These are phyloP conservation scores for Leucophenga maculata DNA, from an alignment of 2,888 invertebrate species.

Conservation along the genomic window DNA sequence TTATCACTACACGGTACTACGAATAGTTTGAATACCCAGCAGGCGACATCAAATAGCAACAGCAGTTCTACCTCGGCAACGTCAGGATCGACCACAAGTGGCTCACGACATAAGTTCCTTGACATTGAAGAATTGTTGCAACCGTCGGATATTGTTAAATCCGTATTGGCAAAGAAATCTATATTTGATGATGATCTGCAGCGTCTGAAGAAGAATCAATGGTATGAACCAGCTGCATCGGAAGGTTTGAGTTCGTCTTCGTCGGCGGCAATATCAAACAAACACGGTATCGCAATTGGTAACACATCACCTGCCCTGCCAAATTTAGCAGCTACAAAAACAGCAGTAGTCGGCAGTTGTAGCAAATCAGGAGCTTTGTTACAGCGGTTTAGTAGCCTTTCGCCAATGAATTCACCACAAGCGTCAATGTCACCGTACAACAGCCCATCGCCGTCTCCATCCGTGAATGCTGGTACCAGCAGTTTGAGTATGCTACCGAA, in stretches of 20 bases:
- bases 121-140: constrained; percentile 87
- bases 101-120: constrained; percentile 81
- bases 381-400: constrained; percentile 68
- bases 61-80: constrained; percentile 65
- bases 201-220: constrained; percentile 88
- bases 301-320: constrained; percentile 69
- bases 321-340: constrained; percentile 69
- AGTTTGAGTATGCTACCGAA: constrained; percentile 7
- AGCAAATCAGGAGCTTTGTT: constrained; percentile 55
- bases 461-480: constrained; percentile 50
- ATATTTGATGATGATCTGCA: constrained; percentile 97
- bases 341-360: constrained; percentile 51
- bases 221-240: constrained; percentile 78
- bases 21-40: constrained; percentile 35
- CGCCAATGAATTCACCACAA: constrained; percentile 73
- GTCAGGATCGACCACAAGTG: constrained; percentile 70
- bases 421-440: constrained; percentile 71
- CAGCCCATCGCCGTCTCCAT: constrained; percentile 71
- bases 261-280: constrained; percentile 28
- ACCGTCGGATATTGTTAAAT: constrained; percentile 94
- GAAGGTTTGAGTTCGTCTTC: constrained; percentile 41
- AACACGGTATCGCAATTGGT: constrained; percentile 40
- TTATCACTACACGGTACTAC: constrained; percentile 50
- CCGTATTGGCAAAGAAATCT: constrained; percentile 91
- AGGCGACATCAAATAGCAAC: constrained; percentile 48